Evolutionary conservation across 2,888 invertebrate genomes (phyloP).

Genomic region (Heliconius hortense): DNA sequence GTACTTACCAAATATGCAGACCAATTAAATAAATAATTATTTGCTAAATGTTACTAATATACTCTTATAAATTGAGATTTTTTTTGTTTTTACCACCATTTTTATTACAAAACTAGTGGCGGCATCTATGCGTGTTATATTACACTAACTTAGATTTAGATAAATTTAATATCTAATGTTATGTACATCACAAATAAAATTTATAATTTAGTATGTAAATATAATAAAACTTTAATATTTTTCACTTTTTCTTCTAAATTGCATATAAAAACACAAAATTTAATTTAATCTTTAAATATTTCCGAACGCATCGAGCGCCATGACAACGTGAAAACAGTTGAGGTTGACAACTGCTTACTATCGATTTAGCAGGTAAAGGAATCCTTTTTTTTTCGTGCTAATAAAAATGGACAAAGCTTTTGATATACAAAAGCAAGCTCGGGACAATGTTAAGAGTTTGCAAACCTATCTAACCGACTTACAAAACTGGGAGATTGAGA

Average conservation of each 20-base stretch:
- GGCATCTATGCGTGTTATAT: neutral
- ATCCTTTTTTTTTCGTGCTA: conserved; percentile 41
- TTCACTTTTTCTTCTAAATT: too few species aligned
- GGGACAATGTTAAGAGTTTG: conserved; percentile 87
- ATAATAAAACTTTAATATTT: neutral
- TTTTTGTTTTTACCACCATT: neutral
- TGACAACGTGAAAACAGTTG: conserved; percentile 50
- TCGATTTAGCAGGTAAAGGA: conserved; percentile 48
- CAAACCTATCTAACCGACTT: conserved; percentile 87
- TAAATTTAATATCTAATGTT: neutral
- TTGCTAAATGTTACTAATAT: neutral
- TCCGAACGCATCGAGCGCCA: conserved; percentile 45
- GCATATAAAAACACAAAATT: neutral
- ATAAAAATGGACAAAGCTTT: conserved; percentile 83
- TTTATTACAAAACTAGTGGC: neutral
- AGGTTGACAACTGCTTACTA: conserved; percentile 47
- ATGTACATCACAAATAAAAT: neutral
- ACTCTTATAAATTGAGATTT: neutral
- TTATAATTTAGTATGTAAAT: neutral
- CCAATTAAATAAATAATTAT: too few species aligned
- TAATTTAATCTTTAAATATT: conserved; percentile 16
- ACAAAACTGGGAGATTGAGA: conserved; percentile 86
- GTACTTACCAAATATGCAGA: neutral
- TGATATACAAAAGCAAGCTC: conserved; percentile 86
- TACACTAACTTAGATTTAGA: neutral